These are phyloP conservation scores for Smittia aterrima DNA, from an alignment of 2,888 invertebrate species.

Conservation along the genomic window DNA sequence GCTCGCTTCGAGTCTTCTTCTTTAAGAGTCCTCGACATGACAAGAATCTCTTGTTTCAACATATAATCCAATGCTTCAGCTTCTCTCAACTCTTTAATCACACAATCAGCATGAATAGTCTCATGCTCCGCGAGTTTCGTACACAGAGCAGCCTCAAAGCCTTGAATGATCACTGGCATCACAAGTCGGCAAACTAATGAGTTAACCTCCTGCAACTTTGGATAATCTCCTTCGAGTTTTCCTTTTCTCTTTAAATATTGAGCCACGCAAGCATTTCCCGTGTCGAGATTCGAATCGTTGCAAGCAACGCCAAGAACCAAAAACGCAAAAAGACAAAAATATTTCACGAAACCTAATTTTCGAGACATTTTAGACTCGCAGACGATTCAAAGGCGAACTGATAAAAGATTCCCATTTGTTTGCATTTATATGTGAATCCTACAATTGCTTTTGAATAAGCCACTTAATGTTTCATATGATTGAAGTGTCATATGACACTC, in stretches of 20 bases:
- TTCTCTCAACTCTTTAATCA: neutral
- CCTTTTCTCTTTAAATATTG: constrained; percentile 4
- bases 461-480: neutral
- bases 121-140: neutral
- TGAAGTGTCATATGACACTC: no score
- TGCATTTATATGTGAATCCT: neutral
- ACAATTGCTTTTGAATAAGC: neutral
- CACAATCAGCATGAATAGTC: neutral
- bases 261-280: constrained; percentile 7
- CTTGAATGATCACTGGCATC: constrained; percentile 21
- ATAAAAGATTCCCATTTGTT: neutral
- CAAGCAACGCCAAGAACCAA: neutral
- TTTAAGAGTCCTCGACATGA: neutral
- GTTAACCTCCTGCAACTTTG: neutral
- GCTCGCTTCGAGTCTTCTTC: neutral
- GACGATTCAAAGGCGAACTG: neutral
- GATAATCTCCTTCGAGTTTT: constrained; percentile 6
- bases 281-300: neutral
- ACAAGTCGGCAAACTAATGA: neutral
- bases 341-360: neutral
- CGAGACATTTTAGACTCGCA: neutral
- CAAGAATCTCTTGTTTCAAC: constrained; percentile 12
- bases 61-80: neutral
- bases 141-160: neutral
- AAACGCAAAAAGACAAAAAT: neutral